Conservation (phyloP, 2,888 invertebrate genomes). For the Trimorus sp. region DNA sequence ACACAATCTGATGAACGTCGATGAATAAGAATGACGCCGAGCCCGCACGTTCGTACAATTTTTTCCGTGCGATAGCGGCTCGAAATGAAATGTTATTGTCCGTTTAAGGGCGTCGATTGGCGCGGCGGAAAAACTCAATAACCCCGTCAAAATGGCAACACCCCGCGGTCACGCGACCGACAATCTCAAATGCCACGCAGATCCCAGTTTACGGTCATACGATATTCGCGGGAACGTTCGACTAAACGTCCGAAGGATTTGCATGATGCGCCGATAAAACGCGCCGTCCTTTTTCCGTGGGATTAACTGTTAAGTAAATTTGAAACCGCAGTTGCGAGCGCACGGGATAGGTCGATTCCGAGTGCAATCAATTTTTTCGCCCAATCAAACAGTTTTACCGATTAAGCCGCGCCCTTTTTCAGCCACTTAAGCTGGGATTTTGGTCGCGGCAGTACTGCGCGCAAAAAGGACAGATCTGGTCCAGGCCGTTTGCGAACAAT, state of each 20-base stretch:
- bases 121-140: constrained; percentile 41
- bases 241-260: constrained; percentile 11
- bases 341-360: neutral
- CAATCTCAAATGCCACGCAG: constrained; percentile 47
- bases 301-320: too few species aligned
- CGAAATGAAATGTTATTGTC: constrained; percentile 56
- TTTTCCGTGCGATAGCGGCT: constrained; percentile 35
- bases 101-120: constrained; percentile 44
- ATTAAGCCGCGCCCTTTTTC: constrained; percentile 9
- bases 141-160: constrained; percentile 39
- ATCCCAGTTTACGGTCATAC: constrained; percentile 58
- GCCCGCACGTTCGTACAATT: constrained; percentile 41
- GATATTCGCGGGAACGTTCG: constrained; percentile 33
- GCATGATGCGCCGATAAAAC: constrained; percentile 18
- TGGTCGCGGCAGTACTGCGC: too few species aligned
- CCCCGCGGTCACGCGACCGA: constrained; percentile 37
- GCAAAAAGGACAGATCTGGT: too few species aligned
- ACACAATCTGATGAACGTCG: constrained; percentile 30
- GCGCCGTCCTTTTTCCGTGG: neutral
- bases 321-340: too few species aligned
- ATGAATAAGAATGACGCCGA: constrained; percentile 55
- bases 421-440: neutral
- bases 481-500: too few species aligned
- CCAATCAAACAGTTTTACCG: constrained; percentile 17
- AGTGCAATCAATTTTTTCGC: constrained; percentile 8